Evolutionary conservation across 2,797 vertebrate genomes (phyloP), one percentile per base, ranked within the genome.

Genomic region (Danio kyathit): DNA sequence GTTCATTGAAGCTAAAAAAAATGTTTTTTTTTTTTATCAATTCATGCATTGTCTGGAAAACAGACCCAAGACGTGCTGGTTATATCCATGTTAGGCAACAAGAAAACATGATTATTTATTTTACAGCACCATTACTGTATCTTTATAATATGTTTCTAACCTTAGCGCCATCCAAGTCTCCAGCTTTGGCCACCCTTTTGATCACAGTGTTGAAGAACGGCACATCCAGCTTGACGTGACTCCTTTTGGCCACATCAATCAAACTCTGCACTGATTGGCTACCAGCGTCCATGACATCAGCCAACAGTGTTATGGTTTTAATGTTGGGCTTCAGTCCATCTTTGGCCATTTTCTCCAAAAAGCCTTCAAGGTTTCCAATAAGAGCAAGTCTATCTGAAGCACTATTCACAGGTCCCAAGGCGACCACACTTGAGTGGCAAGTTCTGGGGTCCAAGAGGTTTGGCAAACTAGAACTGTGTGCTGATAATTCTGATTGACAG

Each of bases 141-240:
- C 10, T 12, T 54, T 21, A 10, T 16, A 17, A 14, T 60, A n/a
- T 7, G 13, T 46, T 6, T 38, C 82, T 57, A 19, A 99, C 98
- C 97, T 96, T 96, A 3, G 96, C 96, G 6, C 91, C 95, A n/a
- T 95, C 91, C 71, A 95, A 86, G 81, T 96, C 92, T 16, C 94
- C 92, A 7, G 72, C 82, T 90, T 91, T 96, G 69, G 96, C 96
- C 19, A 91, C 91, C 84, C 93, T 95, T 82, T 93, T 94, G 76
- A 99, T 92, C 87, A 94, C 90, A 0, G 93, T 93, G 82, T 99
- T 99, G 81, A 97, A 98, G 87, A 99, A 99, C 0, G 92, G 91
- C 1, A 94, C 79, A 0, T 99, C 97, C 0, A 95, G 93, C 87
- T 95, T 94, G 67, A 98, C 85, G 1, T 85, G 82, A 76, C 94